Conservation (phyloP, 1,140 invertebrate genomes). For the Propsilocerus akamusi region DNA sequence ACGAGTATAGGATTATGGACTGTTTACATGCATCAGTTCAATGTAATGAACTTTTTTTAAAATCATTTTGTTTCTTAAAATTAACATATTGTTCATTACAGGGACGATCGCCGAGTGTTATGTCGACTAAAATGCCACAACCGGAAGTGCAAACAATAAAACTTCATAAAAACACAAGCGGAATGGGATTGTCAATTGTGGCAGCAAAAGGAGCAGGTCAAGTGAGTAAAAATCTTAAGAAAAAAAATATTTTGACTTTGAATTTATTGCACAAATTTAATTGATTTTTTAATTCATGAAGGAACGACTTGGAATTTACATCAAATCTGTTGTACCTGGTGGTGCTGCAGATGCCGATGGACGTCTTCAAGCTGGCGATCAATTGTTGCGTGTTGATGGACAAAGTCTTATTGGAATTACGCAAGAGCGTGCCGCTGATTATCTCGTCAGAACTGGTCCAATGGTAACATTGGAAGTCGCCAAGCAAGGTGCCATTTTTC, state of each 20-base stretch:
- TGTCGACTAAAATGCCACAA: conserved; percentile 25
- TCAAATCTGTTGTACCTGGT: conserved; percentile 91
- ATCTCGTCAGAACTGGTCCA: conserved; percentile 82
- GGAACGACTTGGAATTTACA: conserved; percentile 90
- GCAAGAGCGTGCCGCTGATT: conserved; percentile 92
- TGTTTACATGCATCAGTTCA: conserved; percentile 66
- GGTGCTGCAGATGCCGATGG: conserved; percentile 92
- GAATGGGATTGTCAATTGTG: conserved; percentile 86
- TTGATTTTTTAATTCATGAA: conserved; percentile 24
- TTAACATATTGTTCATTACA: conserved; percentile 14
- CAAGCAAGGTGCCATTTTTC: conserved; percentile 89
- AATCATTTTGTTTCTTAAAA: conserved; percentile 3
- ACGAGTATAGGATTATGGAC: conserved; percentile 86
- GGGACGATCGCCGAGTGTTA: conserved; percentile 39
- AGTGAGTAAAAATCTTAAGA: conserved; percentile 6
- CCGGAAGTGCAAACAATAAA: conserved; percentile 67
- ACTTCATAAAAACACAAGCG: conserved; percentile 75
- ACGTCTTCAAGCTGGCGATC: conserved; percentile 87
- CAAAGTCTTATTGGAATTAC: conserved; percentile 91
- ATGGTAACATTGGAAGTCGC: conserved; percentile 89
- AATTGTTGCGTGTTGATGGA: conserved; percentile 91
- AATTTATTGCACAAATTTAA: conserved; percentile 9
- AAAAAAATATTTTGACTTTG: not conserved
- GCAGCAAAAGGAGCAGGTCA: conserved; percentile 55
- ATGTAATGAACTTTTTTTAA: conserved; percentile 20